Evolutionary conservation across 2,113 vertebrate species (phyloP).

Genomic region (Pelecanus crispus): DNA sequence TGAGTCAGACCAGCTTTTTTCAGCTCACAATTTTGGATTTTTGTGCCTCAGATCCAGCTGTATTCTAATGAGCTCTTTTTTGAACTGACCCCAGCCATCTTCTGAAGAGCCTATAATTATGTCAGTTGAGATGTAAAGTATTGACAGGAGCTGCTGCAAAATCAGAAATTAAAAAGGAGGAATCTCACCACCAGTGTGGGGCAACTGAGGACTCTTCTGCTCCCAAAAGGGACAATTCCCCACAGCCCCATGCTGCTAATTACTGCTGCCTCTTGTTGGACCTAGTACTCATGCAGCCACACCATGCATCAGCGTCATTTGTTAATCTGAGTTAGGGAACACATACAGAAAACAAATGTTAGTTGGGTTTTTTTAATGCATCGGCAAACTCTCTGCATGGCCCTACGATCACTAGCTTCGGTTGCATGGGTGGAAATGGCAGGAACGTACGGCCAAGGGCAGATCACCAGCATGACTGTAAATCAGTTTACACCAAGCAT

Average conservation of each 20-base stretch:
- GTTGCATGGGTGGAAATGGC: neutral
- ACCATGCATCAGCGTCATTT: too few relatives aligned
- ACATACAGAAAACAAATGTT: rapidly evolving
- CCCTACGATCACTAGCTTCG: neutral
- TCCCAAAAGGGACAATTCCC: neutral
- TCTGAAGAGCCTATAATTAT: neutral
- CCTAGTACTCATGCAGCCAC: neutral
- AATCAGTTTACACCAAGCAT: neutral
- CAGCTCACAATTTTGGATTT: neutral
- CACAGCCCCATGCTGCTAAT: neutral
- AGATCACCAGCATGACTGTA: neutral
- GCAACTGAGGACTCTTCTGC: neutral
- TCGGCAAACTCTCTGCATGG: rapidly evolving
- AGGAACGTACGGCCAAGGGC: neutral
- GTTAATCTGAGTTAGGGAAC: neutral
- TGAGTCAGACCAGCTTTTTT: neutral
- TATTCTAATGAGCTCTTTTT: neutral
- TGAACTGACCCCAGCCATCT: neutral
- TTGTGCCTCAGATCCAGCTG: neutral
- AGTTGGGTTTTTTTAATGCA: neutral
- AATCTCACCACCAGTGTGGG: neutral
- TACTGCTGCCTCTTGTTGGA: neutral
- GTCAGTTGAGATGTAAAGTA: neutral
- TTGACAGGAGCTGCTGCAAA: neutral
- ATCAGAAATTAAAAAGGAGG: neutral